These are phyloP conservation scores for Crypturellus tataupa DNA, from an alignment of 2,797 vertebrate species.

Conservation along the genomic window DNA sequence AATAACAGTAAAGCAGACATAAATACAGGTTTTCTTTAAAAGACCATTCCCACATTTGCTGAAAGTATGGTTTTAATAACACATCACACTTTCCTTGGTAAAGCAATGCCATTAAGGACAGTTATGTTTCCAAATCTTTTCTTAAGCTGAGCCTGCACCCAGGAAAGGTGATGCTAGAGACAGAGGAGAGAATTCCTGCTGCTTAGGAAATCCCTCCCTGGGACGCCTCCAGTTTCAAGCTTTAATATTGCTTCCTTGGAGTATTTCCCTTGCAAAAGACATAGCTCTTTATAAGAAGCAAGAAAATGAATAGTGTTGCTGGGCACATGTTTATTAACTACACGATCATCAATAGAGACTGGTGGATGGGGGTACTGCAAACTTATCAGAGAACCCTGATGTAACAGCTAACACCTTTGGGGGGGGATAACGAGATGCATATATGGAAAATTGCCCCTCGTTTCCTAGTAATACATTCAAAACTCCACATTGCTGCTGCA, in stretches of 20 bases:
- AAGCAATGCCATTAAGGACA: neutral
- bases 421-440: neutral
- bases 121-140: neutral
- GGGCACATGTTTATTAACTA: neutral
- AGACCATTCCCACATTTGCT: neutral
- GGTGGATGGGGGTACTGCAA: neutral
- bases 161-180: neutral
- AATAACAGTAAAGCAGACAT: neutral
- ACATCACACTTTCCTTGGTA: neutral
- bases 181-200: neutral
- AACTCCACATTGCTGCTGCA: neutral
- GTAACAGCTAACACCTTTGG: rapidly evolving
- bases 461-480: neutral
- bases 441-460: neutral
- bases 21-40: neutral
- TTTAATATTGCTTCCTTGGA: neutral
- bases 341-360: rapidly evolving
- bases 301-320: rapidly evolving
- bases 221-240: rapidly evolving
- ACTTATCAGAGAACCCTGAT: rapidly evolving
- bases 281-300: neutral
- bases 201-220: neutral
- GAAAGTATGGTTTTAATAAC: rapidly evolving
- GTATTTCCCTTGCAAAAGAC: neutral
- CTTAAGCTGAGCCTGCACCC: neutral